Evolutionary conservation across 2,888 invertebrate species (phyloP).

Genomic region (Clostera curtula): DNA sequence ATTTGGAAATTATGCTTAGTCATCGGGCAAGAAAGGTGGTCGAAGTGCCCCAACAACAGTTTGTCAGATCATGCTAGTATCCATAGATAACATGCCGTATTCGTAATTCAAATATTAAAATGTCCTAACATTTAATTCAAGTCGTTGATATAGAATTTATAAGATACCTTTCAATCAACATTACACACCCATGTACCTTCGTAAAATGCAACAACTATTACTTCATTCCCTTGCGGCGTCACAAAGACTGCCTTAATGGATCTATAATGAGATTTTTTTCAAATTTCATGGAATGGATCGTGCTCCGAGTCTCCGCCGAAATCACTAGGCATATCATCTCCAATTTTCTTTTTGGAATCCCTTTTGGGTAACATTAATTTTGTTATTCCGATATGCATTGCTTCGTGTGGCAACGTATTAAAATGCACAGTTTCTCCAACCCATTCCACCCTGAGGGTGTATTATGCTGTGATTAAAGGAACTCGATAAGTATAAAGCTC

Average conservation of each 20-base stretch:
- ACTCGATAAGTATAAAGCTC: too few species aligned
- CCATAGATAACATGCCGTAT: too few species aligned
- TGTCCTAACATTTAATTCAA: too few species aligned
- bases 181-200: constrained; percentile 1
- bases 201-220: constrained; percentile 1
- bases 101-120: too few species aligned
- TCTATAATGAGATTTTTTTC: constrained; percentile 31
- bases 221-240: constrained; percentile 2
- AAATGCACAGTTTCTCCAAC: too few species aligned
- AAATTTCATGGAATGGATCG: constrained; percentile 18
- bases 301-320: constrained; percentile 10
- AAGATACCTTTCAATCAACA: constrained; percentile 1
- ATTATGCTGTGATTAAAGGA: too few species aligned
- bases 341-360: not conserved
- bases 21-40: too few species aligned
- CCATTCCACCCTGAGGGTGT: too few species aligned
- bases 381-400: not conserved
- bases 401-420: not conserved
- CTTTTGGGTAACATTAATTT: not conserved
- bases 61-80: too few species aligned
- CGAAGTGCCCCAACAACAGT: too few species aligned
- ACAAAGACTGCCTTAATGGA: constrained; percentile 22
- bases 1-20: too few species aligned
- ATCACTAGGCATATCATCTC: constrained; percentile 17
- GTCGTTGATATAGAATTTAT: too few species aligned